Conservation (phyloP, 2,888 invertebrate genomes). For the Philhelius pedissequus region DNA sequence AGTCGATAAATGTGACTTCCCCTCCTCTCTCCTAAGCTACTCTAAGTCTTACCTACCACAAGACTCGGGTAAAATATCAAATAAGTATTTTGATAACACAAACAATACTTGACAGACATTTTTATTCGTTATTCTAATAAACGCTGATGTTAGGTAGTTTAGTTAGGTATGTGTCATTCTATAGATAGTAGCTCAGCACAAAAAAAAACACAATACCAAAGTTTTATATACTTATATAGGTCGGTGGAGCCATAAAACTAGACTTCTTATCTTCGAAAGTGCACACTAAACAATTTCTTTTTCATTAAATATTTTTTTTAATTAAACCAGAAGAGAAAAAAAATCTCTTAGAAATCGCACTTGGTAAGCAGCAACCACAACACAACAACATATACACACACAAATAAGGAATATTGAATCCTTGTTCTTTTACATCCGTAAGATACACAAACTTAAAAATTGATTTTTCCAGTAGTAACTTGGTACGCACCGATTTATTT, state of each 20-base stretch:
- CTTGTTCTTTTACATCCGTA: slow-evolving; percentile 27
- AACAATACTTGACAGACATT: slow-evolving; percentile 17
- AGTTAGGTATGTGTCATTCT: slow-evolving; percentile 29
- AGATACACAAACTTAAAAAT: slow-evolving; percentile 52
- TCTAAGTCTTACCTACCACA: background rate
- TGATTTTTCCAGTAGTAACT: slow-evolving; percentile 52
- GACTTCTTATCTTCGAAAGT: slow-evolving; percentile 37
- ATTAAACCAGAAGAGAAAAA: background rate
- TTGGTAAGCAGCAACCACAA: too few relatives aligned
- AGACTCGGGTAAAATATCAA: slow-evolving; percentile 16
- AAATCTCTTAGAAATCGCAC: slow-evolving; percentile 1
- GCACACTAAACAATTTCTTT: slow-evolving; percentile 35
- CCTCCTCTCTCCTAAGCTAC: background rate
- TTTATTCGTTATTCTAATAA: background rate
- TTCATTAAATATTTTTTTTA: slow-evolving; percentile 4
- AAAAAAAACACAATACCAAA: slow-evolving; percentile 10
- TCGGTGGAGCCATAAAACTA: slow-evolving; percentile 25
- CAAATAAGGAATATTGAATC: background rate
- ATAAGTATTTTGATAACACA: slow-evolving; percentile 51
- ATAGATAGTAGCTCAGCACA: background rate
- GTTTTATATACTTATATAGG: slow-evolving; percentile 12
- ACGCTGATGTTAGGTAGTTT: background rate
- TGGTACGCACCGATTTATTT: slow-evolving; percentile 52
- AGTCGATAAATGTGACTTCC: slow-evolving; percentile 13
- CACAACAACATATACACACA: slow-evolving; percentile 22